A percentile compares a stretch with the other conserved stretches of the same genome.
phyloP scores from a whole-genome alignment of 2,113 vertebrate genomes.

The human (Homo sapiens) region DNA sequence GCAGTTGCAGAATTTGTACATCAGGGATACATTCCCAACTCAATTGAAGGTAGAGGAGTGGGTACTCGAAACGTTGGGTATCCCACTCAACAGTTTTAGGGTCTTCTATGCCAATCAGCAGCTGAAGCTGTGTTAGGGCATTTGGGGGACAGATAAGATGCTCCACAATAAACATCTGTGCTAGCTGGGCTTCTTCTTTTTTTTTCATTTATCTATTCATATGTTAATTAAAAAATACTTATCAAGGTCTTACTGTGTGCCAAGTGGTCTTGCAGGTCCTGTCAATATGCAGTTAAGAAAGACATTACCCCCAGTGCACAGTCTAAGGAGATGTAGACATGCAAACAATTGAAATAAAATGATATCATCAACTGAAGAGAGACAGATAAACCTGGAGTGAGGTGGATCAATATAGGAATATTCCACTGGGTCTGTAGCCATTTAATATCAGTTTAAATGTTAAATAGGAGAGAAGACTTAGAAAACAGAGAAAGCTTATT shows the following conservation, averaged over 20 bases:
- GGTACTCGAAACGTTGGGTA: not conserved
- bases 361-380: not conserved
- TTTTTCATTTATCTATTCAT: not conserved
- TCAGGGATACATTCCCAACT: not conserved
- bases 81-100: not conserved
- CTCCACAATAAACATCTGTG: not conserved
- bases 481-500: not conserved
- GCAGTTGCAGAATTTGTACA: too few relatives aligned
- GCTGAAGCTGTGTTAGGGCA: not conserved
- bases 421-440: not conserved
- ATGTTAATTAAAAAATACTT: not conserved
- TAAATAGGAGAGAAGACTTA: not conserved
- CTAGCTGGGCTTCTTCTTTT: not conserved
- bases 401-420: not conserved
- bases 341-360: not conserved
- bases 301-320: too few relatives aligned
- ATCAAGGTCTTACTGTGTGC: not conserved
- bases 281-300: not conserved
- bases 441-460: not conserved
- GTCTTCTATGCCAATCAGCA: fast-evolving
- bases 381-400: not conserved
- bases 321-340: not conserved
- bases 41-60: not conserved
- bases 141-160: too few relatives aligned
- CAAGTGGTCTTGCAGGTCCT: not conserved